phyloP scores from a whole-genome alignment of 2,797 vertebrate genomes.

The Rhabdophis nuchalis region DNA sequence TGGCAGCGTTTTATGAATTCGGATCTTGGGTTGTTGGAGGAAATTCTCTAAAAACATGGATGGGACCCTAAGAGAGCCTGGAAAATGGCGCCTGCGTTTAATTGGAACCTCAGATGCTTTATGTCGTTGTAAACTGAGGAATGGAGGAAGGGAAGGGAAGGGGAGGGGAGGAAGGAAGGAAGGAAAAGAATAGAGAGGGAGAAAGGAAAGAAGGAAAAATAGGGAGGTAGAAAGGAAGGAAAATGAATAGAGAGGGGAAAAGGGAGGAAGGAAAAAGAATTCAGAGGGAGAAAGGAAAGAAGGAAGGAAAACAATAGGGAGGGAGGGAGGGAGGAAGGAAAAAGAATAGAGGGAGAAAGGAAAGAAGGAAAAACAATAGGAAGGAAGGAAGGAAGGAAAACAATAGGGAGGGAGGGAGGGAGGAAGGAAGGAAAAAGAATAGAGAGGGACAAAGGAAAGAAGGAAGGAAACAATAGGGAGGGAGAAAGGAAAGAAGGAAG shows the following conservation, averaged over 20 bases:
- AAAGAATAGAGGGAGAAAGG: neutral
- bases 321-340: too few relatives aligned
- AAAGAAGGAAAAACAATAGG: neutral
- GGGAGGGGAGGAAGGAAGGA: neutral
- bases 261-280: neutral
- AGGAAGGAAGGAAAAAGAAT: neutral
- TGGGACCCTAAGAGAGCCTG: neutral
- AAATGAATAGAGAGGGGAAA: neutral
- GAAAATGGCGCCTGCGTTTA: constrained; percentile 6
- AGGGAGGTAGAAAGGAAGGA: neutral
- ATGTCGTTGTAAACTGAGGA: constrained; percentile 24
- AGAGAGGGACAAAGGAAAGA: neutral
- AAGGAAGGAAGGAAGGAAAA: neutral
- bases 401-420: neutral
- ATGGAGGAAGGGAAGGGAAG: neutral
- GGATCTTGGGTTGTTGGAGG: neutral
- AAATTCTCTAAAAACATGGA: neutral
- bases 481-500: neutral
- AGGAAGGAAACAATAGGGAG: neutral
- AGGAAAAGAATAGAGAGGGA: neutral
- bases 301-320: too few relatives aligned
- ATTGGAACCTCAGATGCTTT: constrained; percentile 31
- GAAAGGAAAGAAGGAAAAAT: neutral
- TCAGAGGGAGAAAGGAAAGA: neutral
- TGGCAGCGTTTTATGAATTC: neutral